Conservation (phyloP, 2,797 vertebrate genomes). For the Apogon talboti region DNA sequence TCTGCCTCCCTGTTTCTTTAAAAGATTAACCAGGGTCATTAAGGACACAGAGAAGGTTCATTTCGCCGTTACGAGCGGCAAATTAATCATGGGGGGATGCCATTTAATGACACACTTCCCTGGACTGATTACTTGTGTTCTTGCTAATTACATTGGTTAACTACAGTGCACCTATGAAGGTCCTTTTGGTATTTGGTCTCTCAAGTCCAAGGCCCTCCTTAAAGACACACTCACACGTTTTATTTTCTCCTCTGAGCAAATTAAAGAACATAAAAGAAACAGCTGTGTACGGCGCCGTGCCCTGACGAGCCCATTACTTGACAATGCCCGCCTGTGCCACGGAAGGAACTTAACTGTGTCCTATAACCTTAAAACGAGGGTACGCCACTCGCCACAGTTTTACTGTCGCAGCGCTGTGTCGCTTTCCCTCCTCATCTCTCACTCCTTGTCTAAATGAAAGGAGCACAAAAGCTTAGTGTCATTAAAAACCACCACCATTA, state of each 20-base stretch:
- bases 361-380: conserved; percentile 75
- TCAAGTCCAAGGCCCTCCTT: conserved; percentile 72
- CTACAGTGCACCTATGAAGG: conserved; percentile 85
- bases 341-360: conserved; percentile 74
- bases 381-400: conserved; percentile 44
- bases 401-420: conserved; percentile 55
- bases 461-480: conserved; percentile 65
- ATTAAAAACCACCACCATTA: conserved; percentile 76
- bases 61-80: conserved; percentile 87
- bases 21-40: conserved; percentile 88
- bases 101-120: conserved; percentile 90
- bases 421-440: conserved; percentile 46
- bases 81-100: conserved; percentile 90
- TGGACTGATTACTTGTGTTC: conserved; percentile 89
- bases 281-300: conserved; percentile 73
- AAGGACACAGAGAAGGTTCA: conserved; percentile 86
- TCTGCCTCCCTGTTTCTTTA: conserved; percentile 73
- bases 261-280: conserved; percentile 84
- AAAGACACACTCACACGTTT: conserved; percentile 70
- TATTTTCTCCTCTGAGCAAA: conserved; percentile 80
- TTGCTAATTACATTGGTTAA: conserved; percentile 90
- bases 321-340: conserved; percentile 54
- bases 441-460: conserved; percentile 64
- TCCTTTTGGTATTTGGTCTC: conserved; percentile 82
- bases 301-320: conserved; percentile 70